Percentiles rank a stretch among this genome's conserved stretches.
These are phyloP conservation scores for Paraescarpia echinospica DNA, from an alignment of 1,140 invertebrate species.

Conservation along the genomic window DNA sequence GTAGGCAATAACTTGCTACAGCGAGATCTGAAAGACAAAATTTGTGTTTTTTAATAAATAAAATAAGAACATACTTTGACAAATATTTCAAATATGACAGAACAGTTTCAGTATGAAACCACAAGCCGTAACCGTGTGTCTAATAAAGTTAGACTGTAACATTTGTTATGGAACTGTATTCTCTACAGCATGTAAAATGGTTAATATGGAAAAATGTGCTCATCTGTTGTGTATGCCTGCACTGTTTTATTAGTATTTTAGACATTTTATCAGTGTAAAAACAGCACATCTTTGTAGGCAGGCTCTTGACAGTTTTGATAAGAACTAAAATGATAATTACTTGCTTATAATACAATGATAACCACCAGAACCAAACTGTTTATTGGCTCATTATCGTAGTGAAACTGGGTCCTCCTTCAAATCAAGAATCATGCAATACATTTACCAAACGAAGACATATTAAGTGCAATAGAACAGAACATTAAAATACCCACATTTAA, in stretches of 20 bases:
- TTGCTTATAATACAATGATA: neutral
- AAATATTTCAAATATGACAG: too few relatives aligned
- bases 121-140: neutral
- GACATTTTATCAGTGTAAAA: too few relatives aligned
- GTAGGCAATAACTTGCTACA: conserved; percentile 17
- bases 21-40: neutral
- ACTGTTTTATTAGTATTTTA: too few relatives aligned
- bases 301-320: neutral
- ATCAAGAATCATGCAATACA: neutral
- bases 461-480: too few relatives aligned
- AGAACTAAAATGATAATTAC: neutral
- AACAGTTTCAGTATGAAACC: neutral
- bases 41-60: neutral
- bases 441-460: neutral
- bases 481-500: too few relatives aligned
- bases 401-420: neutral
- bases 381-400: neutral
- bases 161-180: neutral
- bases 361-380: neutral
- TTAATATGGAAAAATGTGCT: too few relatives aligned
- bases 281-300: too few relatives aligned
- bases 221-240: too few relatives aligned
- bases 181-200: neutral
- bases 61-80: too few relatives aligned
- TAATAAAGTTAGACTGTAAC: neutral